These are phyloP conservation scores for Heteromyza rotundicornis DNA, from an alignment of 2,888 invertebrate genomes.

Conservation along the genomic window DNA sequence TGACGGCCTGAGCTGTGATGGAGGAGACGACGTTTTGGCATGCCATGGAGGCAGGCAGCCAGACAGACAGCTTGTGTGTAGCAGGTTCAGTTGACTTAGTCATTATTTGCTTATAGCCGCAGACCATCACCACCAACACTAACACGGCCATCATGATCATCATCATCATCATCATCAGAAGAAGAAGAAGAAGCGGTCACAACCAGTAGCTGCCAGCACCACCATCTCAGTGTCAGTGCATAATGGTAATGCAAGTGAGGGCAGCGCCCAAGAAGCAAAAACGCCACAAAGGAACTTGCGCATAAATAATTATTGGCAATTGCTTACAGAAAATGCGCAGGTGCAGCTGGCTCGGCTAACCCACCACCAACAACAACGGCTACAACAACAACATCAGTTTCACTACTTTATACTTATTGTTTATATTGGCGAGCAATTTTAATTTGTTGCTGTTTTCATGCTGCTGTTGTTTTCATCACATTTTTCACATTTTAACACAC, in stretches of 20 bases:
- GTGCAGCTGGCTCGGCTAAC: slow-evolving; percentile 8
- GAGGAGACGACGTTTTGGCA: slow-evolving; percentile 3
- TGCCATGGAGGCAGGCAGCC: too few species aligned
- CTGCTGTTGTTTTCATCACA: slow-evolving; percentile 1
- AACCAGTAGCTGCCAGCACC: slow-evolving; percentile 16
- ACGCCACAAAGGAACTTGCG: slow-evolving; percentile 15
- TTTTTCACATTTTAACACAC: slow-evolving; percentile 26
- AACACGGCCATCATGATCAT: background rate
- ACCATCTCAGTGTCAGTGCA: slow-evolving; percentile 1
- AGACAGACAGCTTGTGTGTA: too few species aligned
- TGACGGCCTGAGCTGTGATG: slow-evolving; percentile 7
- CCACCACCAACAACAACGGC: background rate
- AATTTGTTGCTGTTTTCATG: slow-evolving; percentile 41
- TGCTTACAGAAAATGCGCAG: slow-evolving; percentile 27
- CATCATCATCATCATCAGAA: too few species aligned
- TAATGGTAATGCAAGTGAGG: slow-evolving; percentile 13
- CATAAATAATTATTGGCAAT: slow-evolving; percentile 57
- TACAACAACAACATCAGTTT: slow-evolving; percentile 32
- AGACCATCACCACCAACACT: background rate
- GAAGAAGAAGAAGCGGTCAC: too few species aligned
- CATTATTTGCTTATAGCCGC: slow-evolving; percentile 17
- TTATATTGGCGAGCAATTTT: slow-evolving; percentile 49
- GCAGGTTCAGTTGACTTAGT: background rate
- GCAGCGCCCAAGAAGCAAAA: background rate
- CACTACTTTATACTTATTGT: slow-evolving; percentile 46